phyloP scores from a whole-genome alignment of 1,140 invertebrate genomes.

The Spodoptera frugiperda region DNA sequence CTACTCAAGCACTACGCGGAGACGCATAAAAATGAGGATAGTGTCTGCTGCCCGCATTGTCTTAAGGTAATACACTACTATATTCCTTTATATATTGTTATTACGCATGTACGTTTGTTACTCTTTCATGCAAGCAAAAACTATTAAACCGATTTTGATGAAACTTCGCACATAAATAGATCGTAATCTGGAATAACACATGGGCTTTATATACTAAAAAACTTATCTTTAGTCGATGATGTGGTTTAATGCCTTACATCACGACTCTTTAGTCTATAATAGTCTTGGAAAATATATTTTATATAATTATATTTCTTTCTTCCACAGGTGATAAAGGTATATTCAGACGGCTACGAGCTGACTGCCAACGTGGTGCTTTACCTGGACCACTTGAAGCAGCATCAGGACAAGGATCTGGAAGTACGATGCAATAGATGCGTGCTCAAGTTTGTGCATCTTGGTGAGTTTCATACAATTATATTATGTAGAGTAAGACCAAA shows the following conservation, averaged over 20 bases:
- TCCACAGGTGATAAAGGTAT: constrained; percentile 81
- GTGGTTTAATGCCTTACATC: too few relatives aligned
- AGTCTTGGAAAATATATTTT: too few relatives aligned
- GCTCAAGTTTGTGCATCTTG: constrained; percentile 90
- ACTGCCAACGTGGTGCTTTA: constrained; percentile 84
- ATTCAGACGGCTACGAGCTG: constrained; percentile 81
- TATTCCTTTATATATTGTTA: too few relatives aligned
- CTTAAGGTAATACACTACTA: constrained; percentile 90
- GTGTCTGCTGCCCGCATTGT: constrained; percentile 90
- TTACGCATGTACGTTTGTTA: too few relatives aligned
- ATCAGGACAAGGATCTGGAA: constrained; percentile 87
- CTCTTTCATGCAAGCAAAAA: too few relatives aligned
- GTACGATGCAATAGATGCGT: constrained; percentile 89
- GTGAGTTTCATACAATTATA: constrained; percentile 66
- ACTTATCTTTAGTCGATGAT: too few relatives aligned
- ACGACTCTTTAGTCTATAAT: too few relatives aligned
- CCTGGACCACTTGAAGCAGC: constrained; percentile 85
- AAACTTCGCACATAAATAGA: too few relatives aligned
- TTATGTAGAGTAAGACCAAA: too few relatives aligned
- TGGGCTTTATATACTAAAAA: too few relatives aligned
- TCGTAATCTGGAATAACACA: too few relatives aligned
- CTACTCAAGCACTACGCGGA: constrained; percentile 88
- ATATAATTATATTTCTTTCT: not conserved
- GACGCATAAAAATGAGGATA: constrained; percentile 84
- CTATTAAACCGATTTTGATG: too few relatives aligned